These are phyloP conservation scores for Myotis lucifugus DNA, from an alignment of 2,113 vertebrate genomes.

Conservation along the genomic window DNA sequence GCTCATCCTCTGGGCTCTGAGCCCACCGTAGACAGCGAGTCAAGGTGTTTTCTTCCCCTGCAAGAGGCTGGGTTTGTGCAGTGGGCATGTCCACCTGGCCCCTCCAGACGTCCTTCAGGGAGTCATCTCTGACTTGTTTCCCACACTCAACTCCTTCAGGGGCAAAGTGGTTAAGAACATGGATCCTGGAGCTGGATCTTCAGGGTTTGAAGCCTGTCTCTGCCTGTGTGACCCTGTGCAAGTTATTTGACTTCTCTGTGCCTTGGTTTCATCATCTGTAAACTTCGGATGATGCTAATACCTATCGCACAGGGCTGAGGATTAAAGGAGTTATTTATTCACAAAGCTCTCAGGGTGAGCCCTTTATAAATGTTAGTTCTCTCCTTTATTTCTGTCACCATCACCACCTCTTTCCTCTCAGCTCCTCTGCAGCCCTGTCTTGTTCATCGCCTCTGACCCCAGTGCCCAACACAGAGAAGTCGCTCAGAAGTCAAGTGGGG, in stretches of 20 bases:
- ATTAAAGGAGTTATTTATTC: neutral
- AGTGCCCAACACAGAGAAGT: neutral
- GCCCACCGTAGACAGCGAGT: neutral
- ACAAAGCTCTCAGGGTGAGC: neutral
- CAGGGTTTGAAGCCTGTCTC: neutral
- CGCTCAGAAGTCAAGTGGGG: neutral
- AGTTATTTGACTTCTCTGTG: neutral
- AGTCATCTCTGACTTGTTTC: neutral
- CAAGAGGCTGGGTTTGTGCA: neutral
- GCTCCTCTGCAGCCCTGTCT: neutral
- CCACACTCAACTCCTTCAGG: neutral
- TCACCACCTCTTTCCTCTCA: neutral
- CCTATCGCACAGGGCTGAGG: neutral
- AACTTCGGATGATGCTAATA: neutral
- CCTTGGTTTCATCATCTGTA: neutral
- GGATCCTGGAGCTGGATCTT: neutral
- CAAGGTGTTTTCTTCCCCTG: neutral
- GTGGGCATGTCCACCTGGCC: neutral
- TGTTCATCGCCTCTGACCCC: neutral
- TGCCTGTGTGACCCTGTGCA: neutral
- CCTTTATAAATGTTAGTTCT: neutral
- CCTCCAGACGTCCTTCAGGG: neutral
- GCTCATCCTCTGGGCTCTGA: neutral
- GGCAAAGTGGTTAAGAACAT: neutral
- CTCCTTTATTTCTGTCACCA: neutral